Base-by-base conservation (phyloP, 1,140 invertebrate genomes). In the Saxidomus purpurata region DNA sequence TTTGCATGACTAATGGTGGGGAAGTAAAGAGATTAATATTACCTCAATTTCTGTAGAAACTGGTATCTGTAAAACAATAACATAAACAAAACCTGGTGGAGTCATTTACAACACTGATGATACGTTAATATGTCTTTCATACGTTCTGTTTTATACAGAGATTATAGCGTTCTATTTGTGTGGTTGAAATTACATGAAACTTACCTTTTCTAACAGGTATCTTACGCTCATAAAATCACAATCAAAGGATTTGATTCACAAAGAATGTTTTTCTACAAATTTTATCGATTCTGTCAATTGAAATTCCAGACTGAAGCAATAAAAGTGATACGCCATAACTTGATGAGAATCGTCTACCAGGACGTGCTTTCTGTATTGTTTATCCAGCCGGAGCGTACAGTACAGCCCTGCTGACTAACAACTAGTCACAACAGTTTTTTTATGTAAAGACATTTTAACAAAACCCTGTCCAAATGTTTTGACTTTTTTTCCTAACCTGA, bases 261-360 rank as follows among this genome's bases (percentile, higher is more conserved):
- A 55, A 79, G 47, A 59, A 49, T 79, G 76, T 79, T 79, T 79
- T 79, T 79, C 76, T 55, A 47, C 47, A 52, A 55, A 25, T 43
- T 77, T 79, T 55, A 79, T 79, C 76, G 76, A 49, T 49, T 52
- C 76, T 79, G 76, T 79, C 76, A 79, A 79, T 36, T 52, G 76
- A 79, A 79, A 55, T 52, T 79, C 47, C 76, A 79, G 76, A 79
- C 76, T 79, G 55, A 6, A 36, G 76, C 47, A 79, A 79, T 79
- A 79, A 79, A 79, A 79, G 4, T n/a, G 76, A 28, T 79, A 59
- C 76, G 76, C 76, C 76, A 79, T 79, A 34, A 49, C 49, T 59
- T 79, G 9, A 79, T 55, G 49, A 49, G 43, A 52, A 1, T 38
- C 15, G 0, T 49, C 47, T 55, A 34, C 43, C 71, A 52, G 31